Evolutionary conservation across 23 tunicate genomes (phyloP), one percentile per base, ranked within the genome.

Genomic region (Corella eumyota): DNA sequence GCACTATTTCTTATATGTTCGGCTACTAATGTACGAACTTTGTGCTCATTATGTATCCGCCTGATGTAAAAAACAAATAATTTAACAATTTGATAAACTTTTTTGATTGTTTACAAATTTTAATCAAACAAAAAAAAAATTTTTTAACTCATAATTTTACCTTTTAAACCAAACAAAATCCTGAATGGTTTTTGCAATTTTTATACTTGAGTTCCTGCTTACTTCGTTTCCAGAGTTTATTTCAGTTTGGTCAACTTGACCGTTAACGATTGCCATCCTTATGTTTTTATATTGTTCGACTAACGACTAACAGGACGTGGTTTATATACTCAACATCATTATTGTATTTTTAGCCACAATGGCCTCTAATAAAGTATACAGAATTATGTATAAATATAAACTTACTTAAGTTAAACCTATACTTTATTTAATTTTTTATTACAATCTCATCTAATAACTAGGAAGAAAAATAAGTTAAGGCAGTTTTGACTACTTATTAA

Each of bases 1-100:
- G 37, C 19, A 2, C 47, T 24, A 1, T 52, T 24, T 79, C 50
- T 6, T 56, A 28, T 29, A 70, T 56, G 76, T 3, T 32, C 58
- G 6, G 76, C 61, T 22, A 56, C 52, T 3, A 78, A 66, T 20
- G 86, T 78, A 32, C 86, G 64, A 1, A 78, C 86, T 36, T 75
- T 78, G 25, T 62, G 71, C 47, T 78, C 71, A 5, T 71, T 61
- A 59, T 67, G 61, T 19, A 78, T 78, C 52, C 86, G 61, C 71
- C 86, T 78, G 48, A 20, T 54, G 62, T 4, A 13, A 25, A 5
- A 50, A 66, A 22, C 40, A 59, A 31, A 15, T 25, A 25, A 9
- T n/a, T n/a, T n/a, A n/a, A n/a, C 20, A 60, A 60, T 60, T 27
- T 25, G 7, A 19, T 21, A 64, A 28, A 47, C 13, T 29, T 47